Conservation (phyloP, 2,113 vertebrate genomes). For the Mormyrus iriodes region DNA sequence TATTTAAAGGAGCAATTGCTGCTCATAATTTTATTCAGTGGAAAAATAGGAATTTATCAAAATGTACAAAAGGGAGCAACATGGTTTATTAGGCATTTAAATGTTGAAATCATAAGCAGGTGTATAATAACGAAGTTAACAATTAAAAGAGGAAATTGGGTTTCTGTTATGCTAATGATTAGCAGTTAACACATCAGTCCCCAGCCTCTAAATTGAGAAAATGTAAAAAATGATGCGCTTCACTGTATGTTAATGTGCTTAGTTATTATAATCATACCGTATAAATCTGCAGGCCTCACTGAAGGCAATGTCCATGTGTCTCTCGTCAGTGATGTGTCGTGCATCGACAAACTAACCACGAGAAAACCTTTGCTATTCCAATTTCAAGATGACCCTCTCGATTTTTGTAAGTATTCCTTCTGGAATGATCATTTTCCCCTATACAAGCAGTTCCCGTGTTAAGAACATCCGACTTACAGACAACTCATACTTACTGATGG, state of each 20-base stretch:
- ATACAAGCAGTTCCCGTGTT: background rate
- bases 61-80: background rate
- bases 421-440: background rate
- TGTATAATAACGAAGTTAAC: background rate
- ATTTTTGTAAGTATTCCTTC: background rate
- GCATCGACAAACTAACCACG: background rate
- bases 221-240: background rate
- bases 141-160: background rate
- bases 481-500: background rate
- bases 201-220: background rate
- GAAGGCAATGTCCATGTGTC: background rate
- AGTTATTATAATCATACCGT: background rate
- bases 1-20: background rate
- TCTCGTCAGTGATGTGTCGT: background rate
- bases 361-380: background rate
- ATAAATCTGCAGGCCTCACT: background rate
- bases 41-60: background rate
- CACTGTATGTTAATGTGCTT: background rate
- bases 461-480: background rate
- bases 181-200: background rate
- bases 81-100: background rate
- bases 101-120: background rate
- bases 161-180: background rate
- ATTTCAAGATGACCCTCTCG: background rate
- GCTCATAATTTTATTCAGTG: background rate